Evolutionary conservation across 2,797 vertebrate species (phyloP).

Genomic region (Balearica regulorum): DNA sequence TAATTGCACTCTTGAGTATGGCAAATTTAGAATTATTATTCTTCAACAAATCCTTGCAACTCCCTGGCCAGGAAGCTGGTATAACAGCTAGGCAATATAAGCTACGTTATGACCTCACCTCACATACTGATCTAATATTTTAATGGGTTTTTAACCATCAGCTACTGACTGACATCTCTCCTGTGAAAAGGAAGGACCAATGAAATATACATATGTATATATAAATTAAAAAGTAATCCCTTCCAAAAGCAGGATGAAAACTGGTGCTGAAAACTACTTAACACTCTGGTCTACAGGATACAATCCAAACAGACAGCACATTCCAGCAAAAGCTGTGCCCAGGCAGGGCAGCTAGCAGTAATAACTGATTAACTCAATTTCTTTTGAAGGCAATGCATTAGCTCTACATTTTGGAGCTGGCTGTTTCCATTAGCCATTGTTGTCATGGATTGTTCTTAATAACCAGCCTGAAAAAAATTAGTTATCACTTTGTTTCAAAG

Average conservation of each 20-base stretch:
- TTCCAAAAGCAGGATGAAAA: not conserved
- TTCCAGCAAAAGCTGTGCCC: not conserved
- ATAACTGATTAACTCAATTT: not conserved
- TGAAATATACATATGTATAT: not conserved
- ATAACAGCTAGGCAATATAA: not conserved
- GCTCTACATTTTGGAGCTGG: not conserved
- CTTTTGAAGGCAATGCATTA: slow-evolving; percentile 1
- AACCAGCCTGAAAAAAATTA: slow-evolving; percentile 5
- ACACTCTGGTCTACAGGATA: not conserved
- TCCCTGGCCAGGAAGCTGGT: not conserved
- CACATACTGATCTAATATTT: not conserved
- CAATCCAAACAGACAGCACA: not conserved
- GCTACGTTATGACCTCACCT: not conserved
- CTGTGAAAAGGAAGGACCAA: not conserved
- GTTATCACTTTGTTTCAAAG: not conserved
- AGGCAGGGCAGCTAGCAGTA: not conserved
- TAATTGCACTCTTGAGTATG: slow-evolving; percentile 58
- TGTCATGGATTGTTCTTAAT: slow-evolving; percentile 11
- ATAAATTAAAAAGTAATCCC: not conserved
- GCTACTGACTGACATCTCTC: not conserved
- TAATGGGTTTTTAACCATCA: not conserved
- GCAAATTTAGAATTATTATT: slow-evolving; percentile 58
- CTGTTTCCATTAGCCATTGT: slow-evolving; percentile 8
- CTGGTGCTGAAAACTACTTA: not conserved
- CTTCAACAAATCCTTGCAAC: slow-evolving; percentile 13